These are phyloP conservation scores for Chaetorhynchus papuensis DNA, from an alignment of 2,113 vertebrate genomes.

Conservation along the genomic window DNA sequence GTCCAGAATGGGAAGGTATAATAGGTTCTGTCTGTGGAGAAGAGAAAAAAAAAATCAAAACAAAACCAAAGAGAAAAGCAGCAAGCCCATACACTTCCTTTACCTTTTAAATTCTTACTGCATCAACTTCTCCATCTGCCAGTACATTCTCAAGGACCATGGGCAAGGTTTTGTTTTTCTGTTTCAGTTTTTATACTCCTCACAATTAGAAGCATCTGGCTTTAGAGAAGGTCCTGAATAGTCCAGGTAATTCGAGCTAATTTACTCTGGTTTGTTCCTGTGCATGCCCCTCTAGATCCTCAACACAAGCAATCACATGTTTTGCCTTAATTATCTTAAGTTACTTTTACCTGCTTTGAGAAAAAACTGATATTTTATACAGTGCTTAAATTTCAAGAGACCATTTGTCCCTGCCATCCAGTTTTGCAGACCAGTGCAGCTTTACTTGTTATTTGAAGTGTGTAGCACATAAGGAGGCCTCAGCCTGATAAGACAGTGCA, in stretches of 20 bases:
- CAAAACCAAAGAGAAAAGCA: background rate
- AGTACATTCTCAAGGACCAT: background rate
- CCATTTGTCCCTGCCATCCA: background rate
- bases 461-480: background rate
- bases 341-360: background rate
- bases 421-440: background rate
- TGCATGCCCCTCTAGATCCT: background rate
- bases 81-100: background rate
- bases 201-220: background rate
- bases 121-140: background rate
- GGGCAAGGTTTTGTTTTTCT: background rate
- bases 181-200: background rate
- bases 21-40: background rate
- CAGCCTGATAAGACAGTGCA: background rate
- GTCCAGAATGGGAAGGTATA: background rate
- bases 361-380: background rate
- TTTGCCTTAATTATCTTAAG: background rate
- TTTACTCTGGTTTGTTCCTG: background rate
- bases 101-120: background rate
- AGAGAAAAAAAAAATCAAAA: background rate
- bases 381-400: background rate
- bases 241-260: background rate
- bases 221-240: background rate
- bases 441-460: background rate
- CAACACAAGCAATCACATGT: fast-evolving